Evolutionary conservation across 2,797 vertebrate species (phyloP), one percentile per base, ranked within the genome.

Genomic region (Erethizon dorsatum): DNA sequence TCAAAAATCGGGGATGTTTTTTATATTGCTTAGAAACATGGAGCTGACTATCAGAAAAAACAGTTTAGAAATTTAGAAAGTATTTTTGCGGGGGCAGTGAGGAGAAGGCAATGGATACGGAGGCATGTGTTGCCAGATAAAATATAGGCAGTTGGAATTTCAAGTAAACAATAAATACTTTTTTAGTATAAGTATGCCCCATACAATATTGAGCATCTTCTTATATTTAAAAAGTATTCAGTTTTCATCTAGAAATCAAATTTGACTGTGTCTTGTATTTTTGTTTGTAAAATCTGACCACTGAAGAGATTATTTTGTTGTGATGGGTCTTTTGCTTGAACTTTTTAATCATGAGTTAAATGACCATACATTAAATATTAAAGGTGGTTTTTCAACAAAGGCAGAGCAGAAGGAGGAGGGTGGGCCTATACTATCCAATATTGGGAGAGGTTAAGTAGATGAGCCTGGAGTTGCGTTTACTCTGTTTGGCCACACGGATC

Each of bases 161-260:
- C 28, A 71, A 14, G 77, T 83, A 79, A 77, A 57, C 10, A 93
- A 54, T 6, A 12, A 85, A 63, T 13, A 45, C 5, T 31, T 83
- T 84, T 85, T 94, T 71, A 85, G 11, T 31, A 28, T 84, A 15
- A 84, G 17, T 26, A 33, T 80, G 7, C 13, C 9, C 12, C 37
- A 83, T 54, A 26, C 1, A 57, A 57, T 7, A 45, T 52, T 73
- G 45, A 47, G 22, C 26, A 24, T n/a, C 50, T 71, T 79, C n/a
- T 57, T 85, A 56, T 31, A 83, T 47, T 84, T 10, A 52, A 91
- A 85, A 85, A n/a, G 3, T 83, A 2, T 71, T 50, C 26, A 50
- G 75, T 80, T 45, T 73, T 85, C 83, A 78, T 67, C 13, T 85
- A 52, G 92, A 97, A 79, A 82, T 73, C 28, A 88, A 85, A 67